Conservation (phyloP, 2,888 invertebrate species). For the Orthosia incerta region DNA sequence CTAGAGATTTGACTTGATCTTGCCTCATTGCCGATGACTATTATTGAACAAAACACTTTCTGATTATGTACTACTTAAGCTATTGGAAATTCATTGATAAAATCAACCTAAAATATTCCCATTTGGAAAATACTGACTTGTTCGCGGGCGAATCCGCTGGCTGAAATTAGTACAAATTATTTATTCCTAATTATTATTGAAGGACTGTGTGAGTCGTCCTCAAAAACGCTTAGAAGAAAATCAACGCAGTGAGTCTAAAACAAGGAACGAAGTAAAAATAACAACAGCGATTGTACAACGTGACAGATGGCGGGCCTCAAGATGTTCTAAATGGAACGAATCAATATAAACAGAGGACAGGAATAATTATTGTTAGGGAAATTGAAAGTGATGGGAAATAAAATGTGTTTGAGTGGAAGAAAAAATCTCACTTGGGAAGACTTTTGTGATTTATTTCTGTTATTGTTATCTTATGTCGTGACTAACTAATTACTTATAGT, state of each 20-base stretch:
- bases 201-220: constrained; percentile 7
- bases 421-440: not conserved
- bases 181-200: not conserved
- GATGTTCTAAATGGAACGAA: constrained; percentile 34
- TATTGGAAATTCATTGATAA: no score
- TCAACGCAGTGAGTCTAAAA: constrained; percentile 5
- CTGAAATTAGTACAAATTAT: no score
- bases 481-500: no score
- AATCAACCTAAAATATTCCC: no score
- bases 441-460: not conserved
- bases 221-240: not conserved
- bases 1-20: no score
- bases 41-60: no score
- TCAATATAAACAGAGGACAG: constrained; percentile 20
- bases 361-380: constrained; percentile 41
- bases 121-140: no score
- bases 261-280: constrained; percentile 29
- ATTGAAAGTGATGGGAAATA: constrained; percentile 23
- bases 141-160: no score
- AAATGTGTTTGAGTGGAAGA: constrained; percentile 4
- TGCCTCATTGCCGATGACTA: no score
- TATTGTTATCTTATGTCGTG: no score
- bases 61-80: not conserved
- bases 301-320: constrained; percentile 45
- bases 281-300: constrained; percentile 32